These are phyloP conservation scores for Thymallus thymallus DNA, from an alignment of 2,113 vertebrate genomes.

Conservation along the genomic window DNA sequence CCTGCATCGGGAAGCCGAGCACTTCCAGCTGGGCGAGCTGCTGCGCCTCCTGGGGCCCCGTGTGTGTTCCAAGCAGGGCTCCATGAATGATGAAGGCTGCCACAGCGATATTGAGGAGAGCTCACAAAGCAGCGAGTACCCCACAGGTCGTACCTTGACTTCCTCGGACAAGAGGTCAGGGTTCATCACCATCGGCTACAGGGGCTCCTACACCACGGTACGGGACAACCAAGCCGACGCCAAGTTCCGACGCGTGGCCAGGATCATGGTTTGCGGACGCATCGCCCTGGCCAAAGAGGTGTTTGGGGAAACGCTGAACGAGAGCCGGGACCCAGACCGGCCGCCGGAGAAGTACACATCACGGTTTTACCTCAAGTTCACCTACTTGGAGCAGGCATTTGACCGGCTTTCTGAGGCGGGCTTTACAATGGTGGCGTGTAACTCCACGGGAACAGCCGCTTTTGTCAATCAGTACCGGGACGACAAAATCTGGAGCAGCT, in stretches of 20 bases:
- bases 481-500: slow-evolving; percentile 89
- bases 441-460: slow-evolving; percentile 78
- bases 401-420: slow-evolving; percentile 83
- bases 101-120: slow-evolving; percentile 85
- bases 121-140: slow-evolving; percentile 79
- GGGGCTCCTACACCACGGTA: slow-evolving; percentile 81
- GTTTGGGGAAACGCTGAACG: slow-evolving; percentile 85
- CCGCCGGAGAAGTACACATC: slow-evolving; percentile 87
- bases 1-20: slow-evolving; percentile 84
- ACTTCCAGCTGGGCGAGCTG: slow-evolving; percentile 83
- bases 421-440: slow-evolving; percentile 83
- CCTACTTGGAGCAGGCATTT: slow-evolving; percentile 87
- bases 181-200: slow-evolving; percentile 85
- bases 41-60: slow-evolving; percentile 81
- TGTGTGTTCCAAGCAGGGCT: slow-evolving; percentile 79
- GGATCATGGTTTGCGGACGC: slow-evolving; percentile 87
- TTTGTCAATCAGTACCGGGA: slow-evolving; percentile 85
- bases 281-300: slow-evolving; percentile 87
- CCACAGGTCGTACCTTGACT: slow-evolving; percentile 28
- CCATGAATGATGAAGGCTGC: slow-evolving; percentile 85
- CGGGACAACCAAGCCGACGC: slow-evolving; percentile 84
- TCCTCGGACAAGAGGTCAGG: slow-evolving; percentile 78
- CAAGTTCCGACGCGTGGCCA: slow-evolving; percentile 84
- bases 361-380: slow-evolving; percentile 91
- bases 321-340: slow-evolving; percentile 85